Percentiles rank a stretch among this genome's conserved stretches.
Conservation (phyloP, 2,797 vertebrate genomes). For the Sebastes cheni region DNA sequence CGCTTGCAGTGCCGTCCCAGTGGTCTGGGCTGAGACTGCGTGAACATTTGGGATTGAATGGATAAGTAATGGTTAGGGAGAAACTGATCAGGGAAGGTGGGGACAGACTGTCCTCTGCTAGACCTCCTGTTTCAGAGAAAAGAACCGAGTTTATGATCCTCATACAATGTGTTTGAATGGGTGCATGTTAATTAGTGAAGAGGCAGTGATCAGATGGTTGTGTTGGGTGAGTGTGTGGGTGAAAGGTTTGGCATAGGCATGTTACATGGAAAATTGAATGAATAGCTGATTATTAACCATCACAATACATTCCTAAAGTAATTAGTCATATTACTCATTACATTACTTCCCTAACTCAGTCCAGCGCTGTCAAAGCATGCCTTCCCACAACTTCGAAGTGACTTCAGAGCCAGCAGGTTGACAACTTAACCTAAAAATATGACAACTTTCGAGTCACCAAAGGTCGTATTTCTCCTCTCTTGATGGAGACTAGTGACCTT, state of each 20-base stretch:
- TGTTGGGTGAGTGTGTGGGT: background rate
- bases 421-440: background rate
- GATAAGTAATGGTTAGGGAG: conserved; percentile 58
- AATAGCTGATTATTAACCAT: background rate
- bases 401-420: background rate
- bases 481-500: background rate
- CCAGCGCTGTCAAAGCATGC: background rate
- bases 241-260: background rate
- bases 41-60: conserved; percentile 61
- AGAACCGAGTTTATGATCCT: background rate
- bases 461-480: background rate
- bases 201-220: background rate
- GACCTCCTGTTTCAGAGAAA: conserved; percentile 18
- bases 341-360: background rate
- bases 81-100: conserved; percentile 12
- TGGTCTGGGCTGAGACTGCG: conserved; percentile 60
- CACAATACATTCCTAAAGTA: background rate
- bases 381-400: background rate
- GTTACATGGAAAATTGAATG: background rate
- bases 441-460: background rate
- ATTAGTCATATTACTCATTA: background rate
- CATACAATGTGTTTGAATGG: background rate
- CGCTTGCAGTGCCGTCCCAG: conserved; percentile 62
- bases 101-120: conserved; percentile 14
- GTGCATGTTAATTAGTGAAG: background rate